phyloP scores from a whole-genome alignment of 2,113 vertebrate species.

The Python bivittatus region DNA sequence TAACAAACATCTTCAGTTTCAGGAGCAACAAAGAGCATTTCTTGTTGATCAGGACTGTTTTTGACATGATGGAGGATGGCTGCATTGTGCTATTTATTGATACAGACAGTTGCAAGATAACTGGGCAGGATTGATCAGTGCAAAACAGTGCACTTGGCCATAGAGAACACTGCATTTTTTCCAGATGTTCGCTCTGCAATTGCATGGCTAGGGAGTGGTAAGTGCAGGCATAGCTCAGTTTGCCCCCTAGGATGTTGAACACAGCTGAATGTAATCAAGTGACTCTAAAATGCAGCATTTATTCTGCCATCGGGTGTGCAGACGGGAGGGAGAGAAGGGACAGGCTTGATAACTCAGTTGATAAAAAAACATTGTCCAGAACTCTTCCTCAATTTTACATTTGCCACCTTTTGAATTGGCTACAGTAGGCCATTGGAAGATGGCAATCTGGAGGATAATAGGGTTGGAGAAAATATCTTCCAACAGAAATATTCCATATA shows the following conservation, averaged over 20 bases:
- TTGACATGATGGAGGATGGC: neutral
- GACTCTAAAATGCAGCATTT: neutral
- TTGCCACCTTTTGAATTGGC: neutral
- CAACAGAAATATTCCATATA: neutral
- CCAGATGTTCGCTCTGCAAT: neutral
- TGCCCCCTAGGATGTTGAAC: slow-evolving; percentile 7
- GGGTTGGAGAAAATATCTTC: neutral
- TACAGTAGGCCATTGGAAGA: neutral
- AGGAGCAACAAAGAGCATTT: neutral
- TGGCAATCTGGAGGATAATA: neutral
- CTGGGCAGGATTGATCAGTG: neutral
- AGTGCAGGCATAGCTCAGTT: neutral
- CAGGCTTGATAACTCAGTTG: neutral
- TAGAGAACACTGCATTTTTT: neutral
- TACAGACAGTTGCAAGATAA: neutral
- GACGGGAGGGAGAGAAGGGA: neutral
- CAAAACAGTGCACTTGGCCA: neutral
- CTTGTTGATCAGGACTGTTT: neutral
- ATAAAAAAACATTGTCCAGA: neutral
- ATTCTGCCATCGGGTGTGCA: neutral
- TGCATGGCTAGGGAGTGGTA: neutral
- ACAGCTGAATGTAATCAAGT: slow-evolving; percentile 20
- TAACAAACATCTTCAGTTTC: neutral
- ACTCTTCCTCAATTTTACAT: neutral
- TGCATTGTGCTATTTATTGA: neutral